A percentile compares a stretch with the other conserved stretches of the same genome.
phyloP scores from a whole-genome alignment of 2,113 vertebrate species.

The Ctenomys sociabilis region DNA sequence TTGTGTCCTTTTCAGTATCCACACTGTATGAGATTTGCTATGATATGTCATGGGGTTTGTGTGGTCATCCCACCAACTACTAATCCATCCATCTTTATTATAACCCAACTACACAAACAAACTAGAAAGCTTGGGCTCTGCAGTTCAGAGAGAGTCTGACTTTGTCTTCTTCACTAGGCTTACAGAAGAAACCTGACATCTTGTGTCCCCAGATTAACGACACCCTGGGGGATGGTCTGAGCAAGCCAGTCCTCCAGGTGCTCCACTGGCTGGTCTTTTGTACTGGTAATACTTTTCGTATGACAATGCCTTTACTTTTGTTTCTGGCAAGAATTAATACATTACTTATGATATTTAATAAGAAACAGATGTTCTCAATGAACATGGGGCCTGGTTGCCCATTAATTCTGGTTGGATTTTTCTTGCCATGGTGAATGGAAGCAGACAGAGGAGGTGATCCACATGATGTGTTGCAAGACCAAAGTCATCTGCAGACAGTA shows the following conservation, averaged over 20 bases:
- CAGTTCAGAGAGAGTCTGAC: not conserved
- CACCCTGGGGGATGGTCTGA: constrained; percentile 37
- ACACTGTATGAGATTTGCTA: not conserved
- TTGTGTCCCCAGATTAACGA: constrained; percentile 62
- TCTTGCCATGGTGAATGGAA: constrained; percentile 72
- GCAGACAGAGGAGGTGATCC: constrained; percentile 75
- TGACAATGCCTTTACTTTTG: constrained; percentile 78
- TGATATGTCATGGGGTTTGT: not conserved
- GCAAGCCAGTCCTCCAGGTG: constrained; percentile 69
- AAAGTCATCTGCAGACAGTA: constrained; percentile 67
- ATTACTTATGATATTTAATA: constrained; percentile 77
- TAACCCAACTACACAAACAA: constrained; percentile 32
- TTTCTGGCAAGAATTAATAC: constrained; percentile 78
- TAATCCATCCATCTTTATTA: not conserved
- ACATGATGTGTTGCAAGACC: constrained; percentile 69
- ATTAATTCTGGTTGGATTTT: constrained; percentile 78
- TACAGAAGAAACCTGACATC: constrained; percentile 67
- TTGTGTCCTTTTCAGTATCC: not conserved
- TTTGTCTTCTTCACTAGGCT: constrained; percentile 42
- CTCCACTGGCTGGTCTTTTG: constrained; percentile 65
- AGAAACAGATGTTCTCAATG: constrained; percentile 65
- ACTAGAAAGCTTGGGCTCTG: not conserved
- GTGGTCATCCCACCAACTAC: constrained; percentile 22
- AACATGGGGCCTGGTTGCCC: constrained; percentile 61
- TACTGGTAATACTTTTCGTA: constrained; percentile 73